Evolutionary conservation across 2,113 vertebrate genomes (phyloP), one percentile per base, ranked within the genome.

Genomic region (Orycteropus afer): DNA sequence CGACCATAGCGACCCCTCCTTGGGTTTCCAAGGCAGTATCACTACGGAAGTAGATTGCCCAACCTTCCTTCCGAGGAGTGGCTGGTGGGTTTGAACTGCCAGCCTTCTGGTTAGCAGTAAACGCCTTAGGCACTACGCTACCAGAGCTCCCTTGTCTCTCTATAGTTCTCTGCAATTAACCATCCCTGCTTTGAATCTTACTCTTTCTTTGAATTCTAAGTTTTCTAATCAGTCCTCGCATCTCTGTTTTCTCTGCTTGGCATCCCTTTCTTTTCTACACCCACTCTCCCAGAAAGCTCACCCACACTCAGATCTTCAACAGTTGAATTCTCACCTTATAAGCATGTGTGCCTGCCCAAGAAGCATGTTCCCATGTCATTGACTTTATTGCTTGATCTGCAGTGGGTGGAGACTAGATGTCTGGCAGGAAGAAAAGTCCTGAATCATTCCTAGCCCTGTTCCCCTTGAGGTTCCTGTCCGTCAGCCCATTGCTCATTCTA

Each of bases 121-220:
- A n/a, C n/a, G n/a, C n/a, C n/a, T n/a, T n/a, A n/a, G n/a, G n/a
- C n/a, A n/a, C n/a, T n/a, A n/a, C n/a, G n/a, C n/a, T n/a, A n/a
- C n/a, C n/a, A n/a, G n/a, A n/a, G n/a, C n/a, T n/a, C 34, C 65
- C 57, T 42, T 1, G 11, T 29, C 13, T 55, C 42, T 23, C 77
- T 51, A 17, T 45, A 4, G 5, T 51, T 45, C 77, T 86, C 85
- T 15, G 86, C 67, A 7, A 34, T 17, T 49, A 4, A n/a, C 1
- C 10, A 2, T 40, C 57, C 13, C 0, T 69, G n/a, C 45, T 63
- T 40, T 11, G 42, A 57, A 80, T 93, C 13, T 23, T 55, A 83
- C 65, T 84, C 51, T 47, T 42, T 79, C 74, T 71, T 83, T 91
- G 67, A 57, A 83, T 90, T 71, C 25, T 40, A 45, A 51, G 23